Evolutionary conservation across 2,113 vertebrate genomes (phyloP), one percentile per base, ranked within the genome.

Genomic region (Cisticola juncidis): DNA sequence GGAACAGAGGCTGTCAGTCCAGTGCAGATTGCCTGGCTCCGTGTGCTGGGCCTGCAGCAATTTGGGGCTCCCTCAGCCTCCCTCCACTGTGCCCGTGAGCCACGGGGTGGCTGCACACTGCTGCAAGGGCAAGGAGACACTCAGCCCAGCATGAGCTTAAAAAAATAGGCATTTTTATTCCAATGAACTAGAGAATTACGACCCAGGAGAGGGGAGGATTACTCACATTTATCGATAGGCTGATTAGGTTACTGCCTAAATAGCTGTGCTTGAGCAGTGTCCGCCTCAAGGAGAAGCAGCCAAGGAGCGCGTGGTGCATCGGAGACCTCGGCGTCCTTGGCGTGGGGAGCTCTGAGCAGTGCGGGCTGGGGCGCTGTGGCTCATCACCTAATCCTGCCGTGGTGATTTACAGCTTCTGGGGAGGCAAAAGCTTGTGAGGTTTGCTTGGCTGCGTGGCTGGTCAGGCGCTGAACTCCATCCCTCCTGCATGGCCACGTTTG

Each of bases 141-240:
- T 80, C 66, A 86, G 88, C 66, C 86, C 73, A 53, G 69, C 3
- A 0, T 92, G 47, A 94, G 71, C 88, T 96, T 96, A 93, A 90
- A 96, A 96, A 97, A 97, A 97, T 95, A 97, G 89, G 88, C 90
- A 82, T 94, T 97, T 97, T 97, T 96, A 95, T 97, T 96, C 92
- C 94, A 96, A 82, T 85, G 90, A 96, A 95, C 90, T 50, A 95
- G 91, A 96, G 91, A 95, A 95, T 90, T 73, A 78, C 2, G 25
- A 81, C 88, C 81, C 94, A 62, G 76, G 92, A 97, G 87, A 85
- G 88, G 92, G 82, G 84, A 88, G 81, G 74, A 70, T 96, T 94
- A 94, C 91, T 97, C 86, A 93, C 95, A 87, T 90, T 95, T 94
- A 93, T 97, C 72, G 53, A 95, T 92, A 70, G 71, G 68, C 95